A percentile compares a stretch with the other conserved stretches of the same genome.
These are phyloP conservation scores for Caloenas nicobarica DNA, from an alignment of 2,113 vertebrate species.

Conservation along the genomic window DNA sequence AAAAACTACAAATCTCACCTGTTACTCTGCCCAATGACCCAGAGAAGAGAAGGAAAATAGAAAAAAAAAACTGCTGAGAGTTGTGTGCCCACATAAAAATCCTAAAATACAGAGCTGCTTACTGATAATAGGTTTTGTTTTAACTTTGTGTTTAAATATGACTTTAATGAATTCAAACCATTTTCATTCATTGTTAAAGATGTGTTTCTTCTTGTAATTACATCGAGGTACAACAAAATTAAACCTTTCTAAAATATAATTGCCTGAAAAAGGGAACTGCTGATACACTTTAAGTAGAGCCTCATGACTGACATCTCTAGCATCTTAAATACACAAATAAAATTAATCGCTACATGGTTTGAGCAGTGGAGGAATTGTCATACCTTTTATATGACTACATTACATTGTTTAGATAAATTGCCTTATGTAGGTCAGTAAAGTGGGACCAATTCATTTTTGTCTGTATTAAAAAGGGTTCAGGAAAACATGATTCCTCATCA, in stretches of 20 bases:
- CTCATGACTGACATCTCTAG: background rate
- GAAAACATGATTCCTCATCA: conserved; percentile 35
- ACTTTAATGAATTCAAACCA: background rate
- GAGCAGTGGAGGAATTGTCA: background rate
- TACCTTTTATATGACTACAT: conserved; percentile 14
- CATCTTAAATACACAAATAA: conserved; percentile 18
- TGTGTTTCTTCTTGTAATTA: background rate
- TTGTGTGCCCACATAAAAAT: background rate
- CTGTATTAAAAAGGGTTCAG: background rate
- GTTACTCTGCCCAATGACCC: background rate
- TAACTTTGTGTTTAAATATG: background rate
- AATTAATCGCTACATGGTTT: conserved; percentile 9
- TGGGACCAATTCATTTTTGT: conserved; percentile 25
- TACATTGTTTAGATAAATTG: conserved; percentile 21
- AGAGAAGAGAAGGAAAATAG: background rate
- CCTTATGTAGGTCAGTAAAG: conserved; percentile 3
- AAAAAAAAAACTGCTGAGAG: background rate
- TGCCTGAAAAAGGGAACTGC: background rate
- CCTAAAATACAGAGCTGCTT: background rate
- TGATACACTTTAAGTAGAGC: background rate
- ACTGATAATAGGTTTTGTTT: background rate
- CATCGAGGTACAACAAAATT: conserved; percentile 14
- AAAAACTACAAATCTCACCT: background rate
- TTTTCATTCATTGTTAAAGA: background rate
- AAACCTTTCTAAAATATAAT: background rate